Base-by-base conservation (phyloP, 2,113 vertebrate species). In the Mesoclemmys tuberculata region DNA sequence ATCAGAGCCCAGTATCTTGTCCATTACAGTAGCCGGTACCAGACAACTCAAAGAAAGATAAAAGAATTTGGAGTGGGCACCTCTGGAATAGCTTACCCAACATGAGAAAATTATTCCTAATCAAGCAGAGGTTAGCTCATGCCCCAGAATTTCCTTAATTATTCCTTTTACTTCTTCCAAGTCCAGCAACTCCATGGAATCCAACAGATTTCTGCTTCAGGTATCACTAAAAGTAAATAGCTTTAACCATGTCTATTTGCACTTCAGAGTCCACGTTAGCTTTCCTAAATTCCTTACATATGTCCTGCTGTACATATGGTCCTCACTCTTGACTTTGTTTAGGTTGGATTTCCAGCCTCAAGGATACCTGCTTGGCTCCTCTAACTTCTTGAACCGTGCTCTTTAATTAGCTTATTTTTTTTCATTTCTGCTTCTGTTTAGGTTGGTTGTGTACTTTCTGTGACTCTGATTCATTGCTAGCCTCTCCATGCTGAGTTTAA, bases 341-440 rank as follows among this genome's bases (percentile, higher is more conserved):
- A 56, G 46, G 52, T 82, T 91, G 95, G 18, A 84, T 71, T 89
- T 80, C 74, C 89, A 61, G 74, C 41, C 91, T 96, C 89, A 41
- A 91, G 51, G 68, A 95, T 86, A 91, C 90, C 89, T 84, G 61
- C 85, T 29, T 80, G 74, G 19, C 9, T 92, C 61, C 38, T 52
- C 90, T 8, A n/a, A 35, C 18, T 91, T 88, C 82, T 44, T 91
- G 88, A 91, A 58, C 58, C 83, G 61, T 94, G 55, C 82, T 86
- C 89, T 58, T 56, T 8, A 91, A 38, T 87, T 87, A 38, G 12
- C 91, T 93, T 21, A 85, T 84, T 74, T 95, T 58, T 79, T 95
- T 58, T 75, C 38, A 0, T 56, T 96, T 93, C 79, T 46, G 31
- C 85, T 95, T 95, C 90, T 91, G 80, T 95, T 94, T 85, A 93